These are phyloP conservation scores for Meriones psammophilus DNA, from an alignment of 2,797 vertebrate genomes.

Conservation along the genomic window DNA sequence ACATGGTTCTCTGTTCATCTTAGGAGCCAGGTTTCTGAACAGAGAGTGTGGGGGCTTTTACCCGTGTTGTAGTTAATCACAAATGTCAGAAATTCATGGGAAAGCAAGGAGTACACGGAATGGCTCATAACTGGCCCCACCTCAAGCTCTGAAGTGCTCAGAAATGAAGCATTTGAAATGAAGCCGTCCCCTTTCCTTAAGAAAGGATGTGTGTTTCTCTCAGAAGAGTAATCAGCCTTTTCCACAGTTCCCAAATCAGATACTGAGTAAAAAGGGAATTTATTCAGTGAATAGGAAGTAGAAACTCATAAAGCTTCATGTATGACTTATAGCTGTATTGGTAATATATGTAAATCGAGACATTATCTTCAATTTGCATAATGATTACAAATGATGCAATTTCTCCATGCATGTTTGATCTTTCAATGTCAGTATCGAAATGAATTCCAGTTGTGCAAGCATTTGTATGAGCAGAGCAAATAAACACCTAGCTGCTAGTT, in stretches of 20 bases:
- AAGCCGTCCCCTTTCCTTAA: constrained; percentile 10
- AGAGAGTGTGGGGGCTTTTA: neutral
- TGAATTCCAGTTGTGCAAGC: neutral
- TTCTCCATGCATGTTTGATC: constrained; percentile 37
- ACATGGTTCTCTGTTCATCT: neutral
- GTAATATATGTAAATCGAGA: constrained; percentile 63
- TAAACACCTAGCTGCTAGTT: neutral
- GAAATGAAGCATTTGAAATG: neutral
- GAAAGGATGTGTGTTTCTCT: constrained; percentile 63
- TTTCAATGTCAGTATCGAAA: constrained; percentile 61
- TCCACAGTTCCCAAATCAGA: constrained; percentile 54
- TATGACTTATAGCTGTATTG: constrained; percentile 50
- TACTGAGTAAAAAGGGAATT: constrained; percentile 44
- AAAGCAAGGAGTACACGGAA: neutral
- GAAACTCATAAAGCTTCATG: constrained; percentile 23
- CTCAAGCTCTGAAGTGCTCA: constrained; percentile 4
- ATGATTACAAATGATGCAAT: constrained; percentile 61
- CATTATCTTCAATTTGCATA: constrained; percentile 65
- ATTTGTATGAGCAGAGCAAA: constrained; percentile 25
- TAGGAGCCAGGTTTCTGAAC: neutral
- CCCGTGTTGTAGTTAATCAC: neutral
- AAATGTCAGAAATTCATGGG: neutral
- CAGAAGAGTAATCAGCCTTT: constrained; percentile 56
- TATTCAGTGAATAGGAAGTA: constrained; percentile 58
- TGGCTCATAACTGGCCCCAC: neutral